Evolutionary conservation across 2,113 vertebrate genomes (phyloP).

Genomic region (Copsychus sechellarum): DNA sequence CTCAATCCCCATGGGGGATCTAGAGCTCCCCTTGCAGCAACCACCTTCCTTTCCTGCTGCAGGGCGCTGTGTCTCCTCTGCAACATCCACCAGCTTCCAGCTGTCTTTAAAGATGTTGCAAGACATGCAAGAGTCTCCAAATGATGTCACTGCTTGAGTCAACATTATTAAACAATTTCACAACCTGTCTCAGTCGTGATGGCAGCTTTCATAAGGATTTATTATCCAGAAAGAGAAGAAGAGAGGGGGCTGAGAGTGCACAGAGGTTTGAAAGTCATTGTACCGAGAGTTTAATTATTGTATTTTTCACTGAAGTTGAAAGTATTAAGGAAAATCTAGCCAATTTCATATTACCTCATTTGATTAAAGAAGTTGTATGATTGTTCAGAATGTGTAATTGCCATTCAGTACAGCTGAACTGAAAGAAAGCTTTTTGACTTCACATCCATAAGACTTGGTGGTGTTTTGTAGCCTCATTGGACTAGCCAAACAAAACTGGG

Average conservation of each 20-base stretch:
- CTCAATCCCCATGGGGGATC: not conserved
- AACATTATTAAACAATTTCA: conserved; percentile 71
- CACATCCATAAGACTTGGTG: not conserved
- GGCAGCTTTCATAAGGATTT: conserved; percentile 72
- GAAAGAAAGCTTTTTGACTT: not conserved
- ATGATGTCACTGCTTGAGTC: conserved; percentile 62
- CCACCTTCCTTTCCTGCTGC: not conserved
- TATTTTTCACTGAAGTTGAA: conserved; percentile 71
- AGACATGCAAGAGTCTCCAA: conserved; percentile 47
- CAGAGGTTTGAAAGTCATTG: conserved; percentile 66
- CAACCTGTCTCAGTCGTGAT: conserved; percentile 51
- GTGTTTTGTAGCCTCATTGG: not conserved
- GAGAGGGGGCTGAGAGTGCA: not conserved
- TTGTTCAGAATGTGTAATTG: conserved; percentile 58
- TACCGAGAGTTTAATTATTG: conserved; percentile 69
- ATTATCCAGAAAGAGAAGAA: conserved; percentile 55
- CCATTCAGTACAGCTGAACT: conserved; percentile 9
- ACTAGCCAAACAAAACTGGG: not conserved
- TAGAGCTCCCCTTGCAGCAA: fast-evolving
- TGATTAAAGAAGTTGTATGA: conserved; percentile 66
- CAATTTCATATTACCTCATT: conserved; percentile 55
- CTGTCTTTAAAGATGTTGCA: not conserved
- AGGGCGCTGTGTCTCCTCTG: not conserved
- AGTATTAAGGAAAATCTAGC: conserved; percentile 49
- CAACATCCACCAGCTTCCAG: not conserved